phyloP scores from a whole-genome alignment of 1,140 invertebrate genomes.

The Lepidostoma basale region DNA sequence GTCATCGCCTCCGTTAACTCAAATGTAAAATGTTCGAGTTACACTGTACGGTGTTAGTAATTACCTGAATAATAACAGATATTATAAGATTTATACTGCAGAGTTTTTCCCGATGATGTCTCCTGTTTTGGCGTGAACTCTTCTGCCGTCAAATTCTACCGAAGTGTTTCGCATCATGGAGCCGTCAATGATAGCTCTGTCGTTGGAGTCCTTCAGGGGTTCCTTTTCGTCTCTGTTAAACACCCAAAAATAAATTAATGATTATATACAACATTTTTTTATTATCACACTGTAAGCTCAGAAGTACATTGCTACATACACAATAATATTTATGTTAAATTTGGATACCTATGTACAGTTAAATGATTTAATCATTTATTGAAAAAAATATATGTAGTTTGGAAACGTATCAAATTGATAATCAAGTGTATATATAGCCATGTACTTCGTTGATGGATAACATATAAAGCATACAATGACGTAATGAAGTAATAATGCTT shows the following conservation, averaged over 20 bases:
- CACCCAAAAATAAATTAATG: conserved; percentile 46
- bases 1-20: not conserved
- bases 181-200: conserved; percentile 66
- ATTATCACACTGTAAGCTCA: too few species aligned
- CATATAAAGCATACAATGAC: too few species aligned
- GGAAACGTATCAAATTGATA: too few species aligned
- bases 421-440: too few species aligned
- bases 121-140: conserved; percentile 78
- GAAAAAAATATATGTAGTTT: too few species aligned
- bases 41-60: not conserved
- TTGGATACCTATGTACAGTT: too few species aligned
- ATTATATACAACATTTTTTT: too few species aligned
- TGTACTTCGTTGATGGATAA: too few species aligned
- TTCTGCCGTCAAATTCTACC: conserved; percentile 79
- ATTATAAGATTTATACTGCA: conserved; percentile 68
- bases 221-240: conserved; percentile 79
- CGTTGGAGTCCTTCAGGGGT: conserved; percentile 70
- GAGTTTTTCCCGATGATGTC: conserved; percentile 84
- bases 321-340: too few species aligned
- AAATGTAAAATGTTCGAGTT: not conserved
- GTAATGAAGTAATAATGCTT: too few species aligned
- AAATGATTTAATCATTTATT: too few species aligned
- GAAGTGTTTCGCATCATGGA: conserved; percentile 75
- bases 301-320: too few species aligned
- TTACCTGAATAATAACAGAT: not conserved